Base-by-base conservation (phyloP, 2,888 invertebrate genomes). In the Athalia circularis region DNA sequence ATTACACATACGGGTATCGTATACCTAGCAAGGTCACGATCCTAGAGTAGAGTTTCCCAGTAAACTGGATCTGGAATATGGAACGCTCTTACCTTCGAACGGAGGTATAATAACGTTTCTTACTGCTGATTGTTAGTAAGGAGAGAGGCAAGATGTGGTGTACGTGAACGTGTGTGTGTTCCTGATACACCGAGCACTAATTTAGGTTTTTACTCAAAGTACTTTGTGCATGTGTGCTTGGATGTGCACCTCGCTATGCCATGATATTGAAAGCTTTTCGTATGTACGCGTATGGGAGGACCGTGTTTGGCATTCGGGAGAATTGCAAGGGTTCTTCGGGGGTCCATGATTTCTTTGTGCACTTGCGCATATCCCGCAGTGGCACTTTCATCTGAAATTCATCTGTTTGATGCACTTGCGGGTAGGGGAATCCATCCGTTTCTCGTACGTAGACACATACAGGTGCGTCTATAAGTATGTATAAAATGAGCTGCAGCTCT, bases 331-430 rank as follows among this genome's bases (percentile, higher is more conserved):
- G 29, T 29, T 65, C 8, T 15, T 48, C 47, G 15, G 75, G 62
- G 47, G 61, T 62, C 52, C 52, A n/a, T 29, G 75, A 50, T 75
- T 4, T 62, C 45, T 59, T 59, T 57, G 13, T 45, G 7, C 13
- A 15, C 47, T 47, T 29, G 29, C 70, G 43, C 47, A 45, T 45
- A 13, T 59, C 70, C 59, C 59, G 59, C 70, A 47, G 45, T 54
- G 54, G 67, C 75, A 75, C 75, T 75, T 75, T 75, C 75, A 75
- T 75, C 62, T 62, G 29, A 75, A 75, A 62, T 62, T 75, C 75
- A 75, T 75, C 75, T 52, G 43, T 75, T 50, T 64, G 52, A 75
- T 75, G 75, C 64, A 64, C 75, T 15, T 43, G 4, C 11, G 4
- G 13, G 6, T 59, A 59, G 72, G 59, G 72, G 72, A 59, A 11